Base-by-base conservation (phyloP, 2,888 invertebrate species). In the Dynastes grantii region DNA sequence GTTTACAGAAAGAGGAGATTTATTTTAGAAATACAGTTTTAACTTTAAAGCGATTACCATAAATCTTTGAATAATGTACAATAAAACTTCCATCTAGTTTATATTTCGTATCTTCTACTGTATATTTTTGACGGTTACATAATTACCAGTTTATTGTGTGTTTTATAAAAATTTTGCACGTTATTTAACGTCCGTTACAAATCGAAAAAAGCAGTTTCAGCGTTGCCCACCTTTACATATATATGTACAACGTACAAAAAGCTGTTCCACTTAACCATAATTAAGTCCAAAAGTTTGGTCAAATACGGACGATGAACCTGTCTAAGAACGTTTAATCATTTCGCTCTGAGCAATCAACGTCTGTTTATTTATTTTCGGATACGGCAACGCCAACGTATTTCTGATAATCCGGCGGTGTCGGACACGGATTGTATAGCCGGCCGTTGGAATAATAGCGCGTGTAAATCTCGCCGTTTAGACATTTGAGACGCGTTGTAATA, bases 261-360 rank as follows among this genome's bases (percentile, higher is more conserved):
- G 73, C 29, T 40, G 73, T 73, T 73, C 73, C 73, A 73, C 73
- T 73, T 73, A 73, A 73, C 58, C 58, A 73, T 58, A 73, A 73
- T 73, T 73, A 73, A 73, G 58, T 73, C 45, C 73, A 73, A 73
- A 73, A 73, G 58, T 73, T 78, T 78, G 78, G 78, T 73, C 78
- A 78, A 55, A 51, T 22, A 73, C 70, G 78, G 78, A 37, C 78
- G 78, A 78, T 78, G 78, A 78, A 78, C 78, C 73, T 58, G 73
- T 73, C 73, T 73, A 73, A 73, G 73, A 55, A 58, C 58, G 58
- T 73, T 73, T 73, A 68, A 68, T 68, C 40, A 73, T 73, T 58
- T 58, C 58, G 58, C 73, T 22, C 16, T 37, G 37, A 58, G 58
- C 73, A 45, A 73, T 58, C 37, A 73, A 73, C 58, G 73, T 58